Evolutionary conservation across 2,888 invertebrate species (phyloP), one percentile per base, ranked within the genome.

Genomic region (Caenorhabditis japonica): DNA sequence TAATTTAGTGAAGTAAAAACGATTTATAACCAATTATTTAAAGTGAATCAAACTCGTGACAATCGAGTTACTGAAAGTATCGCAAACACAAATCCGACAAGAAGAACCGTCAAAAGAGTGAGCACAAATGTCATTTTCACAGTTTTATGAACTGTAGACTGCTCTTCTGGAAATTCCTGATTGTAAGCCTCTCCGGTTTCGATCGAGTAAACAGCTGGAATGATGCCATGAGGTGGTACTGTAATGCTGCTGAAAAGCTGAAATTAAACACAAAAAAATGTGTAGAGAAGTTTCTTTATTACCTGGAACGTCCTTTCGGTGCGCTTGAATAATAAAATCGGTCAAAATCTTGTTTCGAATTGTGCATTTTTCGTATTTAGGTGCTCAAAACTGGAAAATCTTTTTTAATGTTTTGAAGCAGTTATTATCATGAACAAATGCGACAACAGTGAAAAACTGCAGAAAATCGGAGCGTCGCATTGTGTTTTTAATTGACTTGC

Each of bases 61-160:
- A 71, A 19, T 17, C 52, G 25, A 1, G 61, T 53, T 23, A 71
- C 62, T 15, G 71, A 71, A 1, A 71, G 49, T 15, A 51, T 39
- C 1, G 71, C 71, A 21, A 71, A 71, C 3, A 64, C 53, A 36
- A 71, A 71, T 30, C 60, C 62, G 21, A 71, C 59, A 10, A 71
- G 43, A 7, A 71, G 46, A 38, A 64, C 44, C n/a, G 62, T 47
- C 8, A 71, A 41, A 53, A 71, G 39, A 0, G 64, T 34, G n/a
- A 71, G 47, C 3, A 59, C 47, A 19, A 71, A 71, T 3, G 47
- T 41, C 15, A 71, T 52, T 64, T 71, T 71, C 4, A 71, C 59
- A 13, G 71, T 53, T 53, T 62, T 62, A n/a, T 53, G 71, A 34
- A 71, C 44, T 39, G 43, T 49, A 15, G 41, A 61, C 4, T 19